phyloP scores from a whole-genome alignment of 2,113 vertebrate species.

The Etia nguti region DNA sequence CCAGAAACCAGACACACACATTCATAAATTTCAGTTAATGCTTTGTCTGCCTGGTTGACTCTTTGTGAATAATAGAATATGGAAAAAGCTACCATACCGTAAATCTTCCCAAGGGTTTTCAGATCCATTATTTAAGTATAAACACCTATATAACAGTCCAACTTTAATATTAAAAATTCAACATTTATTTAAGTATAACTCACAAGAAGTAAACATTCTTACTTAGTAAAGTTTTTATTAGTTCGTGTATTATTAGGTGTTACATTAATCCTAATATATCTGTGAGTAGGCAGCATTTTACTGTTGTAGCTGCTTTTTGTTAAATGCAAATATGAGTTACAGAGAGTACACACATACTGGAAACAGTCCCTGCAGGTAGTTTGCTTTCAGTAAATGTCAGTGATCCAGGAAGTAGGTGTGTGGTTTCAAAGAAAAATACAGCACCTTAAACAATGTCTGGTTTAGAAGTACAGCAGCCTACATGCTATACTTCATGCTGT shows the following conservation, averaged over 20 bases:
- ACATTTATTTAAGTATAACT: background rate
- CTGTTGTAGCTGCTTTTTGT: background rate
- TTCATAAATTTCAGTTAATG: background rate
- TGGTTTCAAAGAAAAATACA: constrained; percentile 4
- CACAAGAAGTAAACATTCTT: background rate
- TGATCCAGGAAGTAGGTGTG: constrained; percentile 20
- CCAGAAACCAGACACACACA: background rate
- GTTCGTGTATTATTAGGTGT: background rate
- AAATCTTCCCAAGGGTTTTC: background rate
- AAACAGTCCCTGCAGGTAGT: background rate
- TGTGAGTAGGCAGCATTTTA: background rate
- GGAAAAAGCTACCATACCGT: background rate
- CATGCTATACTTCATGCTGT: background rate
- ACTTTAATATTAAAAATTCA: background rate
- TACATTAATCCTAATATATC: background rate
- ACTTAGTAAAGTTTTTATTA: background rate
- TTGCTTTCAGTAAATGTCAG: constrained; percentile 4
- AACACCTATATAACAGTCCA: background rate
- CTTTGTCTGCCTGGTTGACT: background rate
- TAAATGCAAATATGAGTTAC: background rate
- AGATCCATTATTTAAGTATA: background rate
- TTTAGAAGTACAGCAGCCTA: background rate
- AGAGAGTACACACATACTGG: background rate
- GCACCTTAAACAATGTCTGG: background rate
- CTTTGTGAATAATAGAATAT: background rate